These are phyloP conservation scores for Tapera naevia DNA, from an alignment of 2,797 vertebrate species.

Conservation along the genomic window DNA sequence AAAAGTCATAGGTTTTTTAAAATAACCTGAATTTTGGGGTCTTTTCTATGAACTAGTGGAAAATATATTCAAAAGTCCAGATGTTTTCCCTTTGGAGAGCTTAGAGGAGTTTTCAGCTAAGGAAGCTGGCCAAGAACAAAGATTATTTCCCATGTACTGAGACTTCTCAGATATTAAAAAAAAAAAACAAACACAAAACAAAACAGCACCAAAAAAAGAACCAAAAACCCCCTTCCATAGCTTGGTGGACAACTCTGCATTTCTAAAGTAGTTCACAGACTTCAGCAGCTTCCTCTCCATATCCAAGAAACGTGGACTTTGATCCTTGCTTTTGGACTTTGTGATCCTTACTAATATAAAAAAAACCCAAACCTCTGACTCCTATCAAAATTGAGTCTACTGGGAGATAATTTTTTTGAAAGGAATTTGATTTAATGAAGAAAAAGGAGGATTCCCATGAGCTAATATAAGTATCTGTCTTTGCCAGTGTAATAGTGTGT, in stretches of 20 bases:
- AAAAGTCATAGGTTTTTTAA: not conserved
- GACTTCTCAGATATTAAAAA: not conserved
- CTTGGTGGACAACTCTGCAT: not conserved
- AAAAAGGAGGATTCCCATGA: not conserved
- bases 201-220: not conserved
- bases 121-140: not conserved
- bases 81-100: not conserved
- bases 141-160: not conserved
- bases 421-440: not conserved
- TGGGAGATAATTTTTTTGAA: not conserved
- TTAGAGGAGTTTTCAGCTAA: not conserved
- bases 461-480: not conserved
- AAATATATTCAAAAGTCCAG: not conserved
- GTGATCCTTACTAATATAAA: not conserved
- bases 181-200: not conserved
- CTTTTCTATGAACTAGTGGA: not conserved
- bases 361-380: accelerated
- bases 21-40: not conserved
- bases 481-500: not conserved
- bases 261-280: not conserved
- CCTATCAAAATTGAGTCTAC: not conserved
- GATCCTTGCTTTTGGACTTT: not conserved
- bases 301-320: not conserved
- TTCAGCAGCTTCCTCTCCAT: not conserved
- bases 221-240: not conserved